Percentiles rank a stretch among this genome's conserved stretches.
These are phyloP conservation scores for Aphaenogaster floridana DNA, from an alignment of 1,140 invertebrate species.

Conservation along the genomic window DNA sequence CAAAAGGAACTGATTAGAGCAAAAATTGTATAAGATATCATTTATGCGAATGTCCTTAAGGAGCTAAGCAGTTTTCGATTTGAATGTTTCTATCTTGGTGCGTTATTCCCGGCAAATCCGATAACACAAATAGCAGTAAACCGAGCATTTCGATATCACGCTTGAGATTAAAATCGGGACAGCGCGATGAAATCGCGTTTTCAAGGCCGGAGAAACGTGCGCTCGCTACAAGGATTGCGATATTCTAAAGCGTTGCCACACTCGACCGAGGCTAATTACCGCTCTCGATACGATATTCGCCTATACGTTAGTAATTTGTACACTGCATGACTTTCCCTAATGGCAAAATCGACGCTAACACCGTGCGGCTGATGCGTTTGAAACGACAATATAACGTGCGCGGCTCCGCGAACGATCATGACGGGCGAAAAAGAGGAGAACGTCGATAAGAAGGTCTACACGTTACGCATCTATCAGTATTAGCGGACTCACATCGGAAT, in stretches of 20 bases:
- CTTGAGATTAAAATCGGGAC: conserved; percentile 29
- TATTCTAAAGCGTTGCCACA: neutral
- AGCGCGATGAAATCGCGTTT: conserved; percentile 16
- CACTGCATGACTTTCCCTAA: neutral
- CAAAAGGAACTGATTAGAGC: neutral
- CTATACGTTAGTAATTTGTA: neutral
- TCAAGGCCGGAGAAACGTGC: neutral
- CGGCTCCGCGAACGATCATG: neutral
- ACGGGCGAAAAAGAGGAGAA: neutral
- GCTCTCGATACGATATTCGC: neutral
- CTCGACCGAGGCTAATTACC: conserved; percentile 14
- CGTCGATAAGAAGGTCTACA: conserved; percentile 24
- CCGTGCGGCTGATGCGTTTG: neutral
- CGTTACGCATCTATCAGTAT: conserved; percentile 34
- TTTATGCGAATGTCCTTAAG: neutral
- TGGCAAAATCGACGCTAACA: conserved; percentile 13
- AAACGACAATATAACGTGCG: conserved; percentile 11
- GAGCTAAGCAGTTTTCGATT: neutral
- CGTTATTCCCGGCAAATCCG: conserved; percentile 24
- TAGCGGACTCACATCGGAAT: conserved; percentile 21
- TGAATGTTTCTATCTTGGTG: neutral
- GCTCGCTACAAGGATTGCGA: neutral
- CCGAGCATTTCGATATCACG: conserved; percentile 18
- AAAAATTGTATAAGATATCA: neutral
- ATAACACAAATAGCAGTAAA: conserved; percentile 12